Evolutionary conservation across 2,113 vertebrate genomes (phyloP), one percentile per base, ranked within the genome.

Genomic region (Halichoeres trimaculatus): DNA sequence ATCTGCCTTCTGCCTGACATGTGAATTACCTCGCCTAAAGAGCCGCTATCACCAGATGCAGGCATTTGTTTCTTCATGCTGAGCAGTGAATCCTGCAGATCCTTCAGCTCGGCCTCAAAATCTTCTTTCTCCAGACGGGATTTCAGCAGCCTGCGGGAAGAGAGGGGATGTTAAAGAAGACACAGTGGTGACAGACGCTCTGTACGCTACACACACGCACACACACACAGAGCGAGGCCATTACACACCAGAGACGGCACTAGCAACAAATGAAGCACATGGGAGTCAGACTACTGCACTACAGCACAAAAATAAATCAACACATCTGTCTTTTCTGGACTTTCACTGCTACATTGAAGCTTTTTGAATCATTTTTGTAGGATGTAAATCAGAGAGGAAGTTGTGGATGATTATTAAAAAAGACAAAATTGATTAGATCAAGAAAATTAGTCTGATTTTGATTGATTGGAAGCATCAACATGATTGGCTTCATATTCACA

Each of bases 61-160:
- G 63, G 84, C 34, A 60, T 74, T 40, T 95, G 92, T 38, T 92
- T 93, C 69, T 94, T 94, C 47, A 91, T 58, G 0, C 78, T 52
- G 0, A 87, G 58, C 14, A 93, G 85, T 0, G 91, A 91, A 0
- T 95, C 93, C 5, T 84, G 88, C 54, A 94, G 89, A 78, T 96
- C 94, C 80, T 88, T 91, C 65, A 96, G 85, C 76, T 96, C 91
- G 14, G 93, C 92, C 72, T 98, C 95, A 4, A 94, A 91, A 41
- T 95, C 94, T 16, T 95, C 94, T 65, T 95, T 96, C 85, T 96
- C 96, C 88, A 91, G 87, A 64, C 90, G 93, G 52, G 94, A 94
- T 89, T 95, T 95, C 81, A 95, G 78, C 22, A 99, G 91, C 85
- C 97, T 99, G 86, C 40, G 38, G 53, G 34, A 5, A 58, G 11